A percentile compares a stretch with the other conserved stretches of the same genome.
These are phyloP conservation scores for Aporophyla nigra DNA, from an alignment of 2,888 invertebrate species.

Conservation along the genomic window DNA sequence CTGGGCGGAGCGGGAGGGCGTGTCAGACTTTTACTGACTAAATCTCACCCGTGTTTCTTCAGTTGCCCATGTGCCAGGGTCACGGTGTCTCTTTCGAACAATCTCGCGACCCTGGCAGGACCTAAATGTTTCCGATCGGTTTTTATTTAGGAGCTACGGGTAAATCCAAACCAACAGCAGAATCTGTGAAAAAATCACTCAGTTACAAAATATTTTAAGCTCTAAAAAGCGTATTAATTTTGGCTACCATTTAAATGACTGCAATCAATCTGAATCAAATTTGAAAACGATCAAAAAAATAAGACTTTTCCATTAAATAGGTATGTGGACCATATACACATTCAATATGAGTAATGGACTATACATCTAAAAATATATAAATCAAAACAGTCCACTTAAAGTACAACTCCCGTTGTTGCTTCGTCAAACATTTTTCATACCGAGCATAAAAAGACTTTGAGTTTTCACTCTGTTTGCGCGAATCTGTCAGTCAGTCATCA, in stretches of 20 bases:
- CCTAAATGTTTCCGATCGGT: background rate
- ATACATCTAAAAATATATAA: conserved; percentile 1
- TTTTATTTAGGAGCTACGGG: background rate
- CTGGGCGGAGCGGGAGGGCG: no score
- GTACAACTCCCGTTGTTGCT: background rate
- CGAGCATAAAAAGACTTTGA: conserved; percentile 20
- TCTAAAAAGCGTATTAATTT: conserved; percentile 6
- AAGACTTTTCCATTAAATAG: background rate
- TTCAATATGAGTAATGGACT: background rate
- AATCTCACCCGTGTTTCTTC: no score
- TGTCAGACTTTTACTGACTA: no score
- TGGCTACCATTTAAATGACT: background rate
- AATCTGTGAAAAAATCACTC: background rate
- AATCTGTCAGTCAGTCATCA: conserved; percentile 49
- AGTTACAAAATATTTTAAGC: background rate
- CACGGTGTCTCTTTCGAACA: no score
- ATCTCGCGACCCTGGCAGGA: no score
- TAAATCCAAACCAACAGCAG: no score
- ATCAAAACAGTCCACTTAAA: conserved; percentile 7
- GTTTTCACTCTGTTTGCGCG: conserved; percentile 27
- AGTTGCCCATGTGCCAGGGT: no score
- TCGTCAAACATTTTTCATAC: background rate
- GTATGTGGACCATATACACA: background rate
- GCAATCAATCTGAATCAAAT: conserved; percentile 4
- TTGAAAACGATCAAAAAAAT: background rate